Evolutionary conservation across 2,797 vertebrate species (phyloP), one percentile per base, ranked within the genome.

Genomic region (Catamblyrhynchus diadema): DNA sequence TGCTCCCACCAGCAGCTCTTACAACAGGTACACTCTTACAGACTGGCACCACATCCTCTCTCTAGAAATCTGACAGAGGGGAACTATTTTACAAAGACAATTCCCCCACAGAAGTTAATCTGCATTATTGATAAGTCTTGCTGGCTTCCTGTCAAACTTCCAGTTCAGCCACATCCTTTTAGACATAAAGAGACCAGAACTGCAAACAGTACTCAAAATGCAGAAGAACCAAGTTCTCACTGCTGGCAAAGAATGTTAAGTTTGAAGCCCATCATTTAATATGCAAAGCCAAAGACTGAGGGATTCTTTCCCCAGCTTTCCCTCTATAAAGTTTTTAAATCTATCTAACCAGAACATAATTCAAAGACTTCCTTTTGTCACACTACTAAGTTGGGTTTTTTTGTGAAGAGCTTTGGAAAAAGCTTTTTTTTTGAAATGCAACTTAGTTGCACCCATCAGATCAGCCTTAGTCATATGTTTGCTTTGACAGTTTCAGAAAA

Each of bases 281-380:
- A 57, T 1, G 6, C 8, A 74, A 65, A 81, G 37, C 41, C 57
- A 67, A 79, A 42, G 50, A 65, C 2, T 18, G 18, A 19, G 8
- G 14, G 3, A 32, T 17, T 33, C 23, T 10, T n/a, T 45, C 20
- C 3, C 4, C 15, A 0, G 0, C 28, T 71, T 81, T n/a, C 2
- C 9, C 32, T 48, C n/a, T 10, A 45, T 13, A 7, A 73, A 50
- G 8, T 53, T 64, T 62, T 57, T 21, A 4, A 27, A 91, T 14
- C n/a, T 60, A 14, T 25, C 15, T 57, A 73, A 88, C 54, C 12
- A 39, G 56, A 92, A 73, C 9, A 35, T 14, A 21, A 50, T 35
- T 48, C 42, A 61, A 87, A 86, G 45, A 33, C 23, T 6, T 28
- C 45, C 25, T 89, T 87, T 45, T 30, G 71, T 21, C 66, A 74